Conservation (phyloP, 2,888 invertebrate genomes). For the Chymomyza caudatula region DNA sequence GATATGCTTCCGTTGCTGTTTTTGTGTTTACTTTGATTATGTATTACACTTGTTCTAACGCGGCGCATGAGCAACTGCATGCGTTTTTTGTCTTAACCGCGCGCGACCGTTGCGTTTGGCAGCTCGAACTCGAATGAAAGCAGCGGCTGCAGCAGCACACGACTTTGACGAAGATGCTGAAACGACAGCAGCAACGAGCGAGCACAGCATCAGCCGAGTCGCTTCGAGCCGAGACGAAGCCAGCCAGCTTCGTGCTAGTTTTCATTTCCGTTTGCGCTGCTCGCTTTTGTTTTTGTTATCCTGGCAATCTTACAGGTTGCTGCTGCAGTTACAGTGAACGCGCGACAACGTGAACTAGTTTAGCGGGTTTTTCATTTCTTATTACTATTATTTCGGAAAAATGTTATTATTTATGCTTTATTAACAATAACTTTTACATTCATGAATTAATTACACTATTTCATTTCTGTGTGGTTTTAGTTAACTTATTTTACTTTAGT, state of each 20-base stretch:
- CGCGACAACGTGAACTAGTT: no score
- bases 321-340: background rate
- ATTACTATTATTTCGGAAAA: no score
- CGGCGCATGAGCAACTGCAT: conserved; percentile 3
- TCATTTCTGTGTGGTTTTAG: no score
- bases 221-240: background rate
- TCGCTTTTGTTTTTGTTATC: background rate
- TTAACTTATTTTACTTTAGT: no score
- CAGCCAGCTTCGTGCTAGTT: background rate
- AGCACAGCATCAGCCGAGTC: background rate
- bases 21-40: conserved; percentile 2
- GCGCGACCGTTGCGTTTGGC: conserved; percentile 56
- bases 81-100: background rate
- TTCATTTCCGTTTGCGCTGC: background rate
- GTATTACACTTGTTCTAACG: conserved; percentile 2
- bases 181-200: background rate
- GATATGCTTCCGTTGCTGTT: conserved; percentile 1
- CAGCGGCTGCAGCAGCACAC: conserved; percentile 55
- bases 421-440: no score
- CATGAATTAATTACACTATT: no score
- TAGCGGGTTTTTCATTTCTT: no score
- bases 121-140: conserved; percentile 66
- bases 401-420: no score
- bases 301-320: conserved; percentile 4
- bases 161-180: background rate